phyloP scores from a whole-genome alignment of 2,888 invertebrate genomes.

The Biston betularia region DNA sequence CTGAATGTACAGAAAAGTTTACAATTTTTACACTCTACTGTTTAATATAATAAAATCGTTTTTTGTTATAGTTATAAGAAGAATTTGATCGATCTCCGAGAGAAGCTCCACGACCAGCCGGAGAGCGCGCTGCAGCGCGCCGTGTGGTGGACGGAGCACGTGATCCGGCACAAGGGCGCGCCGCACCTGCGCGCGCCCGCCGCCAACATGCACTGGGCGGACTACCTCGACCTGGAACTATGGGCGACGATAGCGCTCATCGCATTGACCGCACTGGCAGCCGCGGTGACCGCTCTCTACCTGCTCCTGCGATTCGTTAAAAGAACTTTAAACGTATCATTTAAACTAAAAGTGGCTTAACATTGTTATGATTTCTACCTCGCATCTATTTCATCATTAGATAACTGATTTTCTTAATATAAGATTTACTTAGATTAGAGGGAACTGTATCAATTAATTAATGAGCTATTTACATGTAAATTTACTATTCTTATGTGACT shows the following conservation, averaged over 20 bases:
- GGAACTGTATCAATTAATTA: no score
- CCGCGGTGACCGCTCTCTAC: not conserved
- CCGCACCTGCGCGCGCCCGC: conserved; percentile 68
- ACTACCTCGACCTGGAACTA: conserved; percentile 44
- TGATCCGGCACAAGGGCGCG: conserved; percentile 72
- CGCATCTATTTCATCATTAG: no score
- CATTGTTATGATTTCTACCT: not conserved
- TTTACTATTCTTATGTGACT: no score
- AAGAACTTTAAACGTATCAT: not conserved
- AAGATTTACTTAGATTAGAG: no score
- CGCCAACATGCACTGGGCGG: conserved; percentile 56
- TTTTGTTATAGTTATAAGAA: no score
- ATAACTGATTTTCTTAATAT: no score
- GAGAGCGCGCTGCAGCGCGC: conserved; percentile 67
- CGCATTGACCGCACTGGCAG: not conserved
- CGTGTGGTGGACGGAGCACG: conserved; percentile 79
- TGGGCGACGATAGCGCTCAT: not conserved
- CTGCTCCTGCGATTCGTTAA: not conserved
- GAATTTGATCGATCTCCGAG: conserved; percentile 20
- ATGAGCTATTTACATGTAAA: no score
- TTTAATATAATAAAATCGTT: no score
- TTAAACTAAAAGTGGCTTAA: conserved; percentile 2
- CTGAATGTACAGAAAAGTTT: not conserved
- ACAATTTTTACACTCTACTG: no score
- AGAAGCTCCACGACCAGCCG: conserved; percentile 66